Conservation (phyloP, 2,888 invertebrate species). For the Patella caerulea region DNA sequence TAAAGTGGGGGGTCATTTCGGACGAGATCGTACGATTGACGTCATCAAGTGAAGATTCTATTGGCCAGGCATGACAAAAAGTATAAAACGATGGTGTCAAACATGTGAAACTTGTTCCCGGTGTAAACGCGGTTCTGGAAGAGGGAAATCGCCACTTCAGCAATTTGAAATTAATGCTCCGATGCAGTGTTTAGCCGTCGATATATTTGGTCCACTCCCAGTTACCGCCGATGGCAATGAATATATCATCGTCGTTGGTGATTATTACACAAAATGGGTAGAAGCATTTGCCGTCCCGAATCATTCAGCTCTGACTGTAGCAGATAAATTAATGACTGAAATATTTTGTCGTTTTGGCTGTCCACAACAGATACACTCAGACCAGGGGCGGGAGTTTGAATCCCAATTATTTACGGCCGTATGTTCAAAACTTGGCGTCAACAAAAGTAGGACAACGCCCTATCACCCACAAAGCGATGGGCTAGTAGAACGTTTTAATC, state of each 20-base stretch:
- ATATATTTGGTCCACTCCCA: too few species aligned
- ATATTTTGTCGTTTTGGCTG: not conserved
- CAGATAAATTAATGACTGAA: slow-evolving; percentile 2
- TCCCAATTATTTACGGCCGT: too few species aligned
- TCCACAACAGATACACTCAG: not conserved
- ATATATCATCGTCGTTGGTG: not conserved
- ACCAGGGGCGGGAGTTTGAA: too few species aligned
- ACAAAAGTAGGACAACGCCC: too few species aligned
- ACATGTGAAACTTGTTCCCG: slow-evolving; percentile 36
- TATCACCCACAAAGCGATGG: too few species aligned
- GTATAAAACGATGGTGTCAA: slow-evolving; percentile 31
- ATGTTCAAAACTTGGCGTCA: too few species aligned
- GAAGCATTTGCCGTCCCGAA: not conserved
- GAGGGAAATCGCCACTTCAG: slow-evolving; percentile 32
- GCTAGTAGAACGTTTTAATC: too few species aligned
- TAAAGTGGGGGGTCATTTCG: slow-evolving; percentile 34
- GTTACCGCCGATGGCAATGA: too few species aligned
- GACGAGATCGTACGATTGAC: slow-evolving; percentile 33
- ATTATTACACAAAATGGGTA: slow-evolving; percentile 3
- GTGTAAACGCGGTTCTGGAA: slow-evolving; percentile 39
- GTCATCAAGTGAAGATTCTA: slow-evolving; percentile 30
- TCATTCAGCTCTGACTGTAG: not conserved
- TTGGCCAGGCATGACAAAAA: slow-evolving; percentile 32
- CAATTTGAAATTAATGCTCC: not conserved
- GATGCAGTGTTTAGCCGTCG: too few species aligned